Base-by-base conservation (phyloP, 2,113 vertebrate genomes). In the Hypanus sabinus region DNA sequence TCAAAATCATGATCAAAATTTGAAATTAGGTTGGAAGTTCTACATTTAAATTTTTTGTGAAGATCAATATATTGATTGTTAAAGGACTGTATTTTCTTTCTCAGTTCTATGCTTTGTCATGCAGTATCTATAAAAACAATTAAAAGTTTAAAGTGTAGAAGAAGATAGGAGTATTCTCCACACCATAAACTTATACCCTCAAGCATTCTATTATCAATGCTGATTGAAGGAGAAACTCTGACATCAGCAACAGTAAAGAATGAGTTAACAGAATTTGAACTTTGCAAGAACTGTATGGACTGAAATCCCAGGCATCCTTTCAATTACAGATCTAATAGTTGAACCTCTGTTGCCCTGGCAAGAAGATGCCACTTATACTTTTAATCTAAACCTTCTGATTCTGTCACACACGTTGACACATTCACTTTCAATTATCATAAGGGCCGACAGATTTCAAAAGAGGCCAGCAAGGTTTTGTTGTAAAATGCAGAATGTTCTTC, bases 381-480 rank as follows among this genome's bases (percentile, higher is more conserved):
- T 93, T 93, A 75, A 93, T 73, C 91, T 55, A 33, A 75, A 73
- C 24, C 91, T 70, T 93, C 22, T 14, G 70, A 93, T 70, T 93
- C 91, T 55, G 91, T 93, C 91, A 93, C 73, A 73, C 38, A 55
- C 71, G 71, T 93, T 93, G 91, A 93, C 91, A 73, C 68, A 16
- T 92, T 71, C 91, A 75, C 91, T 46, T 73, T 73, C 91, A 93
- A 93, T 73, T 93, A 93, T 20, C 33, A 46, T 73, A 16, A 73
- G 91, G 9, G 70, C 68, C 0, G 68, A 93, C 24, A 93, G 91
- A 24, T 4, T 93, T 93, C 91, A 93, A 73, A 73, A 93, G 91
- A 75, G 70, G 70, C 91, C 91, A 92, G 87, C 30, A 33, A 83
- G 87, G 87, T 68, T 68, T 90, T n/a, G 60, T 20, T 92, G 22